Base-by-base conservation (phyloP, 2,888 invertebrate species). In the Pyralis farinalis region DNA sequence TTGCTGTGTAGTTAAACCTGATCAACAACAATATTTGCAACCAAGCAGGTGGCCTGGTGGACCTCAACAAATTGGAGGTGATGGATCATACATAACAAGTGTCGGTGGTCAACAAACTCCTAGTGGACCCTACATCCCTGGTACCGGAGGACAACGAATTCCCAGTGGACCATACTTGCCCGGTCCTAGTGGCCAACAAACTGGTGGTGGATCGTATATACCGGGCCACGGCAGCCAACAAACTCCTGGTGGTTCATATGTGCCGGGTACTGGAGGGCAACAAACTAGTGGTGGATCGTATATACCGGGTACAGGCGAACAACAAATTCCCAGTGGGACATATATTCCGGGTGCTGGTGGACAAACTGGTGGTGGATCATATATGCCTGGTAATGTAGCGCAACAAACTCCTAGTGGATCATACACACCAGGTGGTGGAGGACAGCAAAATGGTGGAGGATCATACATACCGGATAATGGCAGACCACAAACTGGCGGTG, bases 1-100 rank as follows among this genome's bases (percentile, higher is more conserved):
- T 43, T 73, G 72, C 39, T 73, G 72, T 48, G 58, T 64, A 25
- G 55, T 58, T 3, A 59, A 60, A 16, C 60, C 67, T 5, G 58
- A 55, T 34, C 58, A 54, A 44, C 29, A 27, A 8, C 16, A 12
- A 8, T 20, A 31, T 9, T 11, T 36, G 12, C 33, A 20, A 30
- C 9, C 32, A 30, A 56, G 53, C 37, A 46, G 46, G 12, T 44
- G 30, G 1, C 21, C 8, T 9, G 30, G 20, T 8, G 12, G 7
- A 12, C 25, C 37, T 16, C 37, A 9, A 30, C 33, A 29, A 34
- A 31, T 1, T 30, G 30, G n/a, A n/a, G n/a, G 9, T 10, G 32
- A 21, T 22, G 27, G 35, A 16, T 3, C 11, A 8, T 31, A 31
- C 12, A 35, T 28, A 10, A 1, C 29, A 3, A 10, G 29, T n/a